Conservation (phyloP, 2,797 vertebrate genomes). For the Acridotheres tristis region DNA sequence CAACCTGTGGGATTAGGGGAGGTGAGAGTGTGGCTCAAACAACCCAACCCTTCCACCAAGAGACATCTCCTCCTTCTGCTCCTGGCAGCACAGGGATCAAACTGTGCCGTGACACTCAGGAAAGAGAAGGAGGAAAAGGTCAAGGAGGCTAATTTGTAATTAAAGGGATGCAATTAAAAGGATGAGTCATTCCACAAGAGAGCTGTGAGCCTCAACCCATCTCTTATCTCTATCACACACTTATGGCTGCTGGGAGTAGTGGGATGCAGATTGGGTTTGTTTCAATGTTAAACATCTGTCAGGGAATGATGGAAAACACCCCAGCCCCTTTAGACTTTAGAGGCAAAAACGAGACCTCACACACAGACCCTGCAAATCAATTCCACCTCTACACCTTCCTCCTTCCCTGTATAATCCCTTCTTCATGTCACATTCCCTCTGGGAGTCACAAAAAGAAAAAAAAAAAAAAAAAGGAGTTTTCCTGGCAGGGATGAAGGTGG, state of each 20-base stretch:
- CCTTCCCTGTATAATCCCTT: background rate
- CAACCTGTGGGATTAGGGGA: background rate
- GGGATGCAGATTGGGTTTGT: background rate
- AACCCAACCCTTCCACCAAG: background rate
- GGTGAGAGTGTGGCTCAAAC: background rate
- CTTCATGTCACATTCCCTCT: background rate
- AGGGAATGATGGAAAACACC: background rate
- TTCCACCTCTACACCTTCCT: background rate
- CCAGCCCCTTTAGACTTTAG: background rate
- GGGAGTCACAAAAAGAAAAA: background rate
- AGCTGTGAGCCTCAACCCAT: conserved; percentile 14
- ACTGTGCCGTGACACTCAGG: background rate
- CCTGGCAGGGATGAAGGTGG: background rate
- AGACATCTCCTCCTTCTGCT: background rate
- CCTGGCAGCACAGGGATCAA: background rate
- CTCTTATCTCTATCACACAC: background rate
- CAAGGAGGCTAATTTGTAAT: conserved; percentile 58
- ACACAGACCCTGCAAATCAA: background rate
- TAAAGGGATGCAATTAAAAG: conserved; percentile 51
- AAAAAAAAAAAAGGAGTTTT: background rate
- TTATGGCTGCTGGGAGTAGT: background rate
- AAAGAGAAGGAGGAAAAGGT: conserved; percentile 43
- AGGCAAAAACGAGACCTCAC: background rate
- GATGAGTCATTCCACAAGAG: conserved; percentile 43
- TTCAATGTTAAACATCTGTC: background rate